A percentile compares a stretch with the other conserved stretches of the same genome.
Conservation (phyloP, 2,113 vertebrate species). For the Gobiocypris rarus region DNA sequence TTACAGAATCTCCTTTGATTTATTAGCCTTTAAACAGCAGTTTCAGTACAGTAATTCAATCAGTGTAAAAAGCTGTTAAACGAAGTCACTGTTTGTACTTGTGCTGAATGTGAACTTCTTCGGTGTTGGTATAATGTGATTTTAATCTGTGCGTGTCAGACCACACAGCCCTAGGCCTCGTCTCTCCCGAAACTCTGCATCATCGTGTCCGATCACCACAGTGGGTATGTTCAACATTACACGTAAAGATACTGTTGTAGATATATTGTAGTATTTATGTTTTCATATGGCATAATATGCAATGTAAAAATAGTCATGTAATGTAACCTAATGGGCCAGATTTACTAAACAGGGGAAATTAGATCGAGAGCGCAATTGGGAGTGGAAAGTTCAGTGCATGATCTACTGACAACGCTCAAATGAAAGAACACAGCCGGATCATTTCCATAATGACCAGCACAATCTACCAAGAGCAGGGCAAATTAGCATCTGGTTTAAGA, state of each 20-base stretch:
- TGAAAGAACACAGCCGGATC: no score
- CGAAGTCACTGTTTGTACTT: background rate
- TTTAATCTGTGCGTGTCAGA: slow-evolving; percentile 67
- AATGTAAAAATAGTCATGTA: background rate
- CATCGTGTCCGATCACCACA: slow-evolving; percentile 84
- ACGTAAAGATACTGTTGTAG: background rate
- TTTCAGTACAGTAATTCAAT: background rate
- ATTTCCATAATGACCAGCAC: no score
- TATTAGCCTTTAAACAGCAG: background rate
- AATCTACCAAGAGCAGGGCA: no score
- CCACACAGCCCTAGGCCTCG: slow-evolving; percentile 86
- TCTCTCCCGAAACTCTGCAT: slow-evolving; percentile 71
- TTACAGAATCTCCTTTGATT: background rate
- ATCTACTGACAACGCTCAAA: no score
- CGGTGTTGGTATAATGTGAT: slow-evolving; percentile 3
- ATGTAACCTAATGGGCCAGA: background rate
- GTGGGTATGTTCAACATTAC: slow-evolving; percentile 79
- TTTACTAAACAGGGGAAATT: no score
- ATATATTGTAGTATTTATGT: background rate
- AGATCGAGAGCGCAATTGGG: no score
- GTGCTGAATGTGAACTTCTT: background rate
- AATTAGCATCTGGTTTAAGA: no score
- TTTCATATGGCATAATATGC: background rate
- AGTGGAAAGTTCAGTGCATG: no score
- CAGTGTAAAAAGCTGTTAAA: background rate